Conservation (phyloP, 2,113 vertebrate genomes). For the Oncorhynchus keta region DNA sequence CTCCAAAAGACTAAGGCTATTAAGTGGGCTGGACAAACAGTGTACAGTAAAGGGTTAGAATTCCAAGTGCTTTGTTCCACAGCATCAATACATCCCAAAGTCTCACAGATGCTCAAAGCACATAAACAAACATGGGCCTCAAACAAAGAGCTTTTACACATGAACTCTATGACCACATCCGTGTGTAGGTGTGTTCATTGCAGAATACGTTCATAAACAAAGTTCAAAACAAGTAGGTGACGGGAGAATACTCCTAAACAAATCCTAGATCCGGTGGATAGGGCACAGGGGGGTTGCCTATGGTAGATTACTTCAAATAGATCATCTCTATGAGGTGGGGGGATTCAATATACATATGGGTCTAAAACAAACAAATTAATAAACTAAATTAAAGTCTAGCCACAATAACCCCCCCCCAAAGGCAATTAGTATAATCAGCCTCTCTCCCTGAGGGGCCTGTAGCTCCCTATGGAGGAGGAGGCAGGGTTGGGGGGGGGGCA, state of each 20-base stretch:
- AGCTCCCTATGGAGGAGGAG: slow-evolving; percentile 6
- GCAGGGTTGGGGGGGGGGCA: slow-evolving; percentile 33
- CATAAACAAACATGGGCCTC: slow-evolving; percentile 33
- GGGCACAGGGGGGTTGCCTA: too few relatives aligned
- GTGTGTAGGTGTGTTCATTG: too few relatives aligned
- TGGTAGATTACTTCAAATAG: too few relatives aligned
- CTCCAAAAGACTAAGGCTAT: too few relatives aligned
- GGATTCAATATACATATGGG: not conserved
- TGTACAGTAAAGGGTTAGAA: not conserved
- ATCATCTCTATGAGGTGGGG: not conserved
- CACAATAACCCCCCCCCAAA: not conserved
- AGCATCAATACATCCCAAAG: slow-evolving; percentile 1
- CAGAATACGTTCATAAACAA: slow-evolving; percentile 24
- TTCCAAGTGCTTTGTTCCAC: not conserved
- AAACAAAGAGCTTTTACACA: slow-evolving; percentile 25
- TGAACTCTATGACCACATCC: slow-evolving; percentile 36
- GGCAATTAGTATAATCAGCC: slow-evolving; percentile 34
- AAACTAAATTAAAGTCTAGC: not conserved
- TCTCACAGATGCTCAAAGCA: slow-evolving; percentile 19
- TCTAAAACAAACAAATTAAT: not conserved
- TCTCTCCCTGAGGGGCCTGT: slow-evolving; percentile 18
- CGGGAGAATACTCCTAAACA: slow-evolving; percentile 16
- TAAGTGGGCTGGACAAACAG: not conserved
- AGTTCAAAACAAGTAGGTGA: slow-evolving; percentile 30
- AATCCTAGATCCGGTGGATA: too few relatives aligned